A percentile compares a stretch with the other conserved stretches of the same genome.
phyloP scores from a whole-genome alignment of 1,140 invertebrate genomes.

The Nasonia longicornis region DNA sequence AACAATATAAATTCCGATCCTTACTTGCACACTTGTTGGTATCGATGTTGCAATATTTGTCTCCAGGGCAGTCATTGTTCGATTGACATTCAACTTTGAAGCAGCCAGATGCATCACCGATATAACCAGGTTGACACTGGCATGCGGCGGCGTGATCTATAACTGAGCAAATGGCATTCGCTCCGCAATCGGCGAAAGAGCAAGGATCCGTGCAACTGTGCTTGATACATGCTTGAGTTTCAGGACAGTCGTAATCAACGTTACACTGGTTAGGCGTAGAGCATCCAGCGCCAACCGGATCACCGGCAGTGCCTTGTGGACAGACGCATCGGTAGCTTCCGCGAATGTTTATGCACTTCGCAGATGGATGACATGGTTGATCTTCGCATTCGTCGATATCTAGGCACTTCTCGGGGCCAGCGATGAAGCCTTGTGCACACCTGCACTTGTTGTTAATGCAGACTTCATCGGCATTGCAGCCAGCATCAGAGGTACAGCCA shows the following conservation, averaged over 20 bases:
- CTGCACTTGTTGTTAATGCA: slow-evolving; percentile 84
- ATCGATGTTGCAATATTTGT: slow-evolving; percentile 80
- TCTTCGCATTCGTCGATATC: slow-evolving; percentile 86
- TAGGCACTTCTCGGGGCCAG: slow-evolving; percentile 77
- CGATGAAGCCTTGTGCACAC: slow-evolving; percentile 79
- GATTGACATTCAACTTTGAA: slow-evolving; percentile 87
- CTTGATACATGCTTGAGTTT: slow-evolving; percentile 78
- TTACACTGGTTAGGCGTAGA: slow-evolving; percentile 79
- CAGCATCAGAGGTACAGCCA: slow-evolving; percentile 84
- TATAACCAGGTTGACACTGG: slow-evolving; percentile 80
- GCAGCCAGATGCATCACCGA: slow-evolving; percentile 86
- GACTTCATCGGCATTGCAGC: slow-evolving; percentile 84
- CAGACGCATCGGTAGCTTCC: slow-evolving; percentile 87
- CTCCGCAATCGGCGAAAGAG: slow-evolving; percentile 75
- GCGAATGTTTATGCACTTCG: slow-evolving; percentile 82
- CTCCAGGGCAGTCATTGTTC: slow-evolving; percentile 79
- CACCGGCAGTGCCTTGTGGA: slow-evolving; percentile 81
- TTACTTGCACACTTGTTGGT: slow-evolving; percentile 84
- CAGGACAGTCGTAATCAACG: slow-evolving; percentile 77
- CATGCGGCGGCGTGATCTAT: slow-evolving; percentile 79
- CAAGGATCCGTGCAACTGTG: slow-evolving; percentile 85
- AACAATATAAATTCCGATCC: slow-evolving; percentile 48
- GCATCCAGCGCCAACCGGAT: slow-evolving; percentile 82
- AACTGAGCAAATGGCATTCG: slow-evolving; percentile 79
- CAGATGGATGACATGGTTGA: slow-evolving; percentile 83